These are phyloP conservation scores for Rutpela maculata DNA, from an alignment of 2,888 invertebrate genomes.

Conservation along the genomic window DNA sequence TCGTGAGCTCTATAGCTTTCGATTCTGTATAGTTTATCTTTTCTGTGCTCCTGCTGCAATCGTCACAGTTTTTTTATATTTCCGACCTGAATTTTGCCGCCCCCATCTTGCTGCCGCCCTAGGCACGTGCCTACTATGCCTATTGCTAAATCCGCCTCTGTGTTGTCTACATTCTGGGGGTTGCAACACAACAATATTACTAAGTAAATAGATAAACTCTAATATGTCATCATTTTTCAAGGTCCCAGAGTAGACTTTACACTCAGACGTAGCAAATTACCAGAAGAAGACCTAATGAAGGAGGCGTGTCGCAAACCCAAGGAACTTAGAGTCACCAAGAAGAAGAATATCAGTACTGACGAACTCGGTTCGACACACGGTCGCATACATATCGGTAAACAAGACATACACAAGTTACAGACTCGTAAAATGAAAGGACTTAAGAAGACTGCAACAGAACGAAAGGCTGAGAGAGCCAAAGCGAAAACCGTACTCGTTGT, in stretches of 20 bases:
- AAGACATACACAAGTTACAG: constrained; percentile 89
- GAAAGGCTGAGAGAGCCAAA: constrained; percentile 76
- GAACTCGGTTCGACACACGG: constrained; percentile 92
- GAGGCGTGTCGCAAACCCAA: constrained; percentile 88
- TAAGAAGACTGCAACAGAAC: constrained; percentile 84
- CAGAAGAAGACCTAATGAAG: constrained; percentile 92
- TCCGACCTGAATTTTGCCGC: too few species aligned
- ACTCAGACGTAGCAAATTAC: constrained; percentile 90
- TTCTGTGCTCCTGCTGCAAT: too few species aligned
- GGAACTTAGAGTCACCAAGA: constrained; percentile 85
- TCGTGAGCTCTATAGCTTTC: too few species aligned
- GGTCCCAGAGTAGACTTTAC: constrained; percentile 93
- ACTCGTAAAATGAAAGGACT: constrained; percentile 94
- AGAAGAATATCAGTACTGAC: constrained; percentile 94
- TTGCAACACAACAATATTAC: too few species aligned
- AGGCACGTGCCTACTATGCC: too few species aligned
- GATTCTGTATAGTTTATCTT: too few species aligned
- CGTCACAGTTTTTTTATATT: too few species aligned
- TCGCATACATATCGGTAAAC: constrained; percentile 94
- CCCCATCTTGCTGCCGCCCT: too few species aligned
- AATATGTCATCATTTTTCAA: constrained; percentile 63
- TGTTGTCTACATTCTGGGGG: too few species aligned
- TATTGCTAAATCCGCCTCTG: too few species aligned
- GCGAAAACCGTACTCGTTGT: constrained; percentile 53
- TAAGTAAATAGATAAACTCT: too few species aligned